Evolutionary conservation across 37 sponge, comb jelly and placozoan genomes (phyloP).

Genomic region (Cliona cf. orientalis): DNA sequence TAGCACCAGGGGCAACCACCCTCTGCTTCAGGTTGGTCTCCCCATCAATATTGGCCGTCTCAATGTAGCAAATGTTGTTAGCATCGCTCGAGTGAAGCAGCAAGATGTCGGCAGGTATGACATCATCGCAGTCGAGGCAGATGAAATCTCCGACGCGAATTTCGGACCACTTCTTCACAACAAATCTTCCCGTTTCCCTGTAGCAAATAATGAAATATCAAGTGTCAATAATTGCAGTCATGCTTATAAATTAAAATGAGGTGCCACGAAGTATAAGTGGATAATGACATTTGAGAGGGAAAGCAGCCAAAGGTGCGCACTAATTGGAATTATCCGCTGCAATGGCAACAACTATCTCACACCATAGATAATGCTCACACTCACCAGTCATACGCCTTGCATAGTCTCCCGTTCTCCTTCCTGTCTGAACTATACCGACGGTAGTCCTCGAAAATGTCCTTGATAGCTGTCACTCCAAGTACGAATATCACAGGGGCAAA

Average conservation of each 20-base stretch:
- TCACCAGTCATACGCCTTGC: constrained; percentile 58
- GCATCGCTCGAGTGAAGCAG: constrained; percentile 71
- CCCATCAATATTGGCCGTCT: constrained; percentile 91
- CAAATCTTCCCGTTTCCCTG: constrained; percentile 41
- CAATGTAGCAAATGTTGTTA: constrained; percentile 75
- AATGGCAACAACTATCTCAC: neutral
- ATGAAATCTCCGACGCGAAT: constrained; percentile 87
- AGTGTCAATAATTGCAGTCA: too few species aligned
- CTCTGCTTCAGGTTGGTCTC: constrained; percentile 90
- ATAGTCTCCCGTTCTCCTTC: constrained; percentile 52
- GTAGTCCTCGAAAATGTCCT: constrained; percentile 85
- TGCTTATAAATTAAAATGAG: too few species aligned
- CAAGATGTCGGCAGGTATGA: constrained; percentile 85
- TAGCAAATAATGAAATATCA: neutral
- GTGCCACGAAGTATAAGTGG: neutral
- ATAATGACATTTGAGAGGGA: neutral
- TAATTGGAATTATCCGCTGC: neutral
- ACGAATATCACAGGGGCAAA: constrained; percentile 76
- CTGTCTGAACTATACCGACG: constrained; percentile 73
- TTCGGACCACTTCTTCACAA: constrained; percentile 35
- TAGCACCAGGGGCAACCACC: constrained; percentile 31
- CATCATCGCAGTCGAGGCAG: constrained; percentile 62
- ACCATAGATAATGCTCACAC: neutral
- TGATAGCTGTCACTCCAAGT: constrained; percentile 68
- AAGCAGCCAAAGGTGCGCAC: neutral